phyloP scores from a whole-genome alignment of 2,888 invertebrate genomes.

The Troglohyphantes excavatus region DNA sequence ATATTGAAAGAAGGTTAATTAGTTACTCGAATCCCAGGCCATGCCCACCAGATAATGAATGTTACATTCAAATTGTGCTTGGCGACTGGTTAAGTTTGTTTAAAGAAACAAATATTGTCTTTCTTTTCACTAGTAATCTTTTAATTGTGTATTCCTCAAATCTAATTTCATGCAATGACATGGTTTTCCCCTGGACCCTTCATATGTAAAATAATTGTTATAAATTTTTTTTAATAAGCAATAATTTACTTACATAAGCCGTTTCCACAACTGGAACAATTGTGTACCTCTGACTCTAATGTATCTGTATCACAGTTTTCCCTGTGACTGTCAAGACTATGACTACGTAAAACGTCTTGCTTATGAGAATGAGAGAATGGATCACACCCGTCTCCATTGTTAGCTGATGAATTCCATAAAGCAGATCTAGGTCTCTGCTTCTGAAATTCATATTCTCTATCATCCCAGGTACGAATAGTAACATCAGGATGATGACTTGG shows the following conservation, averaged over 20 bases:
- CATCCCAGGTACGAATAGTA: conserved; percentile 70
- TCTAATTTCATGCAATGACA: too few species aligned
- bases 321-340: conserved; percentile 44
- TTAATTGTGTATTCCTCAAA: too few species aligned
- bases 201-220: too few species aligned
- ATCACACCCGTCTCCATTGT: conserved; percentile 26
- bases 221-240: neutral
- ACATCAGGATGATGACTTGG: conserved; percentile 64
- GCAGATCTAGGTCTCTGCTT: conserved; percentile 57
- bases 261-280: conserved; percentile 64
- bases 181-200: too few species aligned
- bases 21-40: too few species aligned
- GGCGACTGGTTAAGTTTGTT: too few species aligned
- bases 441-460: conserved; percentile 65
- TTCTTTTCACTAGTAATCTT: too few species aligned
- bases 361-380: neutral
- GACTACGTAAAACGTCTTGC: conserved; percentile 55
- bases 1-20: too few species aligned
- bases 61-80: too few species aligned
- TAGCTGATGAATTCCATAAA: conserved; percentile 32
- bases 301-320: conserved; percentile 50
- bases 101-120: too few species aligned
- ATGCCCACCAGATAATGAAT: too few species aligned
- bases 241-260: conserved; percentile 59
- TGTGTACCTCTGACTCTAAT: conserved; percentile 60